These are phyloP conservation scores for Melanotaenia nigrans DNA, from an alignment of 2,797 vertebrate species.

Conservation along the genomic window DNA sequence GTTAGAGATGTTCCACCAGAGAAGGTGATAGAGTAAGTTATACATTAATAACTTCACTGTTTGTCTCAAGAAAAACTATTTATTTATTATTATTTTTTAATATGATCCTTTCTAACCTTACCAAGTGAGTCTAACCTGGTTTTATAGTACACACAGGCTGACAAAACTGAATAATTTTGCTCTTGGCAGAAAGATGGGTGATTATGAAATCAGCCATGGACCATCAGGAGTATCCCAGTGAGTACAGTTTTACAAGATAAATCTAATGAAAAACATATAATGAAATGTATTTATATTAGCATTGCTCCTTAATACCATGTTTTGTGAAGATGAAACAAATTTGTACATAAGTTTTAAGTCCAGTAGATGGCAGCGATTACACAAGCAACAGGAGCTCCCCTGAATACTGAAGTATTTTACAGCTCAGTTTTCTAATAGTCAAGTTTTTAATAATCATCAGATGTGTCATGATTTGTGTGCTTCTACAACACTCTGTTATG, in stretches of 20 bases:
- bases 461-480: background rate
- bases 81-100: background rate
- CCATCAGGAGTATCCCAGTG: slow-evolving; percentile 84
- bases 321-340: background rate
- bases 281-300: background rate
- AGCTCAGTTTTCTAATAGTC: background rate
- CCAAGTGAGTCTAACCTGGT: background rate
- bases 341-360: slow-evolving; percentile 20
- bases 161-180: background rate
- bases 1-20: slow-evolving; percentile 75
- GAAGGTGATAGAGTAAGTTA: slow-evolving; percentile 82
- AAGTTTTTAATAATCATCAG: background rate
- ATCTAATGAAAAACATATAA: slow-evolving; percentile 1
- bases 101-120: background rate
- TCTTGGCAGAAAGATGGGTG: slow-evolving; percentile 72
- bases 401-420: too few species aligned
- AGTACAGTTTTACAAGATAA: slow-evolving; percentile 22
- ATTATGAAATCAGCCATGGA: slow-evolving; percentile 79
- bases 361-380: slow-evolving; percentile 60
- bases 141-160: background rate
- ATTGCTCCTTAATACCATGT: background rate
- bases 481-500: background rate
- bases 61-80: background rate
- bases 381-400: background rate
- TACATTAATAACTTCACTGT: background rate